These are phyloP conservation scores for Rhineura floridana DNA, from an alignment of 2,113 vertebrate species.

Conservation along the genomic window DNA sequence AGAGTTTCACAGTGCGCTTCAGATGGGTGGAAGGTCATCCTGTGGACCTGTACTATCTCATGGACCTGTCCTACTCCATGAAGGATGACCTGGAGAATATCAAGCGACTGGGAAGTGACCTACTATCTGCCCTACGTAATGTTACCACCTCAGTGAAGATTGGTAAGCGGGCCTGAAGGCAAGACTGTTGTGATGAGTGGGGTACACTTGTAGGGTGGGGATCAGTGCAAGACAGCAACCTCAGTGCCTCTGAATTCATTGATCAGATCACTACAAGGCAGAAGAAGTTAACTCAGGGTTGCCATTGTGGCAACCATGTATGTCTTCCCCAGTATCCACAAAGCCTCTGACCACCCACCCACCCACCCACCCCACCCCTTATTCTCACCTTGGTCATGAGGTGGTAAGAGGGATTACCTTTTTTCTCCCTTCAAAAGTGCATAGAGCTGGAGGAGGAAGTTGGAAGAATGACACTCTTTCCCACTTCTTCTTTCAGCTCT, in stretches of 20 bases:
- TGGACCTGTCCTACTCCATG: conserved; percentile 87
- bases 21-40: conserved; percentile 79
- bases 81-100: conserved; percentile 81
- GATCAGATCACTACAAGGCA: background rate
- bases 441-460: no score
- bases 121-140: conserved; percentile 66
- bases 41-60: conserved; percentile 84
- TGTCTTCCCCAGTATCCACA: no score
- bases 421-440: no score
- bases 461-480: no score
- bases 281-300: background rate
- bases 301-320: no score
- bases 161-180: conserved; percentile 65
- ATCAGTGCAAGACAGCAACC: background rate
- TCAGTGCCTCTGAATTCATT: background rate
- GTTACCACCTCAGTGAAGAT: conserved; percentile 75
- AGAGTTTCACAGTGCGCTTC: conserved; percentile 72
- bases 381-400: no score
- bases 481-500: no score
- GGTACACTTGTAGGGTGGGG: background rate
- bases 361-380: no score
- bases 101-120: conserved; percentile 76
- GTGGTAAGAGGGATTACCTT: no score
- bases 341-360: no score
- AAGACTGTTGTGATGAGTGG: background rate